Base-by-base conservation (phyloP, 2,888 invertebrate genomes). In the Tetheella fluctuosa region DNA sequence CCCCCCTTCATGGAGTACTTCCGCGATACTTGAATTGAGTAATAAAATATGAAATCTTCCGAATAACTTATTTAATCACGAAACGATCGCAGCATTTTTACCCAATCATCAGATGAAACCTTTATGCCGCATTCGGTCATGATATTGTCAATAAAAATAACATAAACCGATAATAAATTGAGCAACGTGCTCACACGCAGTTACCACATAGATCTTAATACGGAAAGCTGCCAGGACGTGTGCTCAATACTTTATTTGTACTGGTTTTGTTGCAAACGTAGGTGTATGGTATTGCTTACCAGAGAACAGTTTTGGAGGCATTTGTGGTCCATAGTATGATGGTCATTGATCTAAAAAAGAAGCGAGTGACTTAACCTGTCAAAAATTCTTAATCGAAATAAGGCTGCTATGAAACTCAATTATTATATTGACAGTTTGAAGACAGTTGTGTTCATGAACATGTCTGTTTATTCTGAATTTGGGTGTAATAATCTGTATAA, bases 171-270 rank as follows among this genome's bases (percentile, higher is more conserved):
- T 54, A 34, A 8, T 48, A 48, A 20, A 48, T 48, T 48, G 48
- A 10, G 48, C 7, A 48, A 48, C 39, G 39, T 20, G 17, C 17
- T 48, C 48, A 20, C 17, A 28, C 6, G 55, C 20, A 23, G 20
- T 63, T 67, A 64, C 61, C 39, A 56, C 63, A 67, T 61, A 61
- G 64, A 61, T 59, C 63, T 59, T 54, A 39, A 55, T 60, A 64
- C 23, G 63, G 65, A 60, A 52, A 60, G 54, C 60, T 53, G 52
- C 10, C 54, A 57, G 56, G 55, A 52, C 58, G 48, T 61, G 42
- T 48, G 23, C 53, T 25, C 53, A 59, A 59, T 61, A 52, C 59
- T 55, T 53, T 54, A 52, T 39, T 52, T 57, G 37, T 57, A 20
- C 20, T 59, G 58, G 34, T 34, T 54, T 17, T 10, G 13, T 20